A percentile compares a stretch with the other conserved stretches of the same genome.
phyloP scores from a whole-genome alignment of 2,888 invertebrate genomes.

The Minunthozetes semirufus region DNA sequence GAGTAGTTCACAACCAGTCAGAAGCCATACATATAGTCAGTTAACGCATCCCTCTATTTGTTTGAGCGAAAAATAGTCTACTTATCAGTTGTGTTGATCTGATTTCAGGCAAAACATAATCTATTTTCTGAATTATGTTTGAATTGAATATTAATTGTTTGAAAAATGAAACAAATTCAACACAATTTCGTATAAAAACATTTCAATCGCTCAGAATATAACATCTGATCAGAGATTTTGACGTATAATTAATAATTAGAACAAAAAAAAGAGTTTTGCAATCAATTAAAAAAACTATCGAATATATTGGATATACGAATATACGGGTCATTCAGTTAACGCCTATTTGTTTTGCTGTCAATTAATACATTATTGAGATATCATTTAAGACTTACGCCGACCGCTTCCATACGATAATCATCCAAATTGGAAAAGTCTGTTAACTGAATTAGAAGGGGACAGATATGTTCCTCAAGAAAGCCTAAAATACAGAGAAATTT shows the following conservation, averaged over 20 bases:
- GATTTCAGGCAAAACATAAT: background rate
- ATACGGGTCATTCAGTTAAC: constrained; percentile 1
- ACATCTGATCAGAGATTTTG: background rate
- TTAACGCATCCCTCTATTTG: background rate
- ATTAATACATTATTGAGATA: background rate
- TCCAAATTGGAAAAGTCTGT: constrained; percentile 53
- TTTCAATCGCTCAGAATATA: background rate
- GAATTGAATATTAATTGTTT: background rate
- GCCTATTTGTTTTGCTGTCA: constrained; percentile 1
- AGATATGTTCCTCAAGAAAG: constrained; percentile 57
- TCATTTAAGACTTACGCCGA: constrained; percentile 54
- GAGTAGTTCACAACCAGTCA: background rate
- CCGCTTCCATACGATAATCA: constrained; percentile 55
- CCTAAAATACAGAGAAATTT: background rate
- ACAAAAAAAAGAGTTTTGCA: constrained; percentile 7
- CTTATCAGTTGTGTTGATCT: background rate
- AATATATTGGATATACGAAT: constrained; percentile 42
- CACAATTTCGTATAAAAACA: background rate
- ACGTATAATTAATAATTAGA: background rate
- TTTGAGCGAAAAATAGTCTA: background rate
- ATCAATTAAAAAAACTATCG: constrained; percentile 44
- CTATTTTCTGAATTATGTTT: background rate
- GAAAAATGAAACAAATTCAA: background rate
- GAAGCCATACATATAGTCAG: background rate
- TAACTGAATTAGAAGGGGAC: constrained; percentile 55